Conservation (phyloP, 2,888 invertebrate genomes). For the Leptothorax acervorum region DNA sequence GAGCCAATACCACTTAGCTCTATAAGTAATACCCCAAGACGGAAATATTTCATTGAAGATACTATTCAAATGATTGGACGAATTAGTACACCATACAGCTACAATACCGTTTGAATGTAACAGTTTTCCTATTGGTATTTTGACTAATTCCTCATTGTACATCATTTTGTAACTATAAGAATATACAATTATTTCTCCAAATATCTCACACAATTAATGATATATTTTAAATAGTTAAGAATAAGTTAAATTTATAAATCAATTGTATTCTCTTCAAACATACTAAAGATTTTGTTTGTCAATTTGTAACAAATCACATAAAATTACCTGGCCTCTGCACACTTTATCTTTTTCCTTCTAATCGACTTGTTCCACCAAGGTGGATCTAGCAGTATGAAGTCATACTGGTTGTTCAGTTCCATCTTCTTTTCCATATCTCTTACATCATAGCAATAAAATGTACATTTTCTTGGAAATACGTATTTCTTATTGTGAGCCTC, state of each 20-base stretch:
- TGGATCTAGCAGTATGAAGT: constrained; percentile 96
- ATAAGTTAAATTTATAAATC: constrained; percentile 67
- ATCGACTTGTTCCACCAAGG: constrained; percentile 99
- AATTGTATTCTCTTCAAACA: constrained; percentile 30
- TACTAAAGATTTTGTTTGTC: constrained; percentile 19
- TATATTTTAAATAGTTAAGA: constrained; percentile 57
- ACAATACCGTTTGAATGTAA: constrained; percentile 89
- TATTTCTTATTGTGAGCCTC: constrained; percentile 86
- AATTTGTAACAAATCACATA: constrained; percentile 63
- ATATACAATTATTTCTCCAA: constrained; percentile 42
- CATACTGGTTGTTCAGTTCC: constrained; percentile 87
- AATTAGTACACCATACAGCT: constrained; percentile 97
- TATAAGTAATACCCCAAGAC: constrained; percentile 91
- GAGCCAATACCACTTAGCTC: constrained; percentile 95
- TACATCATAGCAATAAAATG: constrained; percentile 90
- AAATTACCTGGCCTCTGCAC: constrained; percentile 88
- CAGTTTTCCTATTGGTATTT: constrained; percentile 90
- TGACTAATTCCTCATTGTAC: constrained; percentile 90
- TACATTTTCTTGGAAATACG: constrained; percentile 89
- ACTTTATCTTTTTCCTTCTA: constrained; percentile 90
- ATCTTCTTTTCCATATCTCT: constrained; percentile 87
- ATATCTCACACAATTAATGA: constrained; percentile 47
- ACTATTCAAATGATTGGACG: constrained; percentile 89
- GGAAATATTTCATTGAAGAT: constrained; percentile 92
- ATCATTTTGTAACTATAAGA: constrained; percentile 91